Percentiles rank a stretch among this genome's conserved stretches.
These are phyloP conservation scores for Salvator merianae DNA, from an alignment of 2,113 vertebrate genomes.

Conservation along the genomic window DNA sequence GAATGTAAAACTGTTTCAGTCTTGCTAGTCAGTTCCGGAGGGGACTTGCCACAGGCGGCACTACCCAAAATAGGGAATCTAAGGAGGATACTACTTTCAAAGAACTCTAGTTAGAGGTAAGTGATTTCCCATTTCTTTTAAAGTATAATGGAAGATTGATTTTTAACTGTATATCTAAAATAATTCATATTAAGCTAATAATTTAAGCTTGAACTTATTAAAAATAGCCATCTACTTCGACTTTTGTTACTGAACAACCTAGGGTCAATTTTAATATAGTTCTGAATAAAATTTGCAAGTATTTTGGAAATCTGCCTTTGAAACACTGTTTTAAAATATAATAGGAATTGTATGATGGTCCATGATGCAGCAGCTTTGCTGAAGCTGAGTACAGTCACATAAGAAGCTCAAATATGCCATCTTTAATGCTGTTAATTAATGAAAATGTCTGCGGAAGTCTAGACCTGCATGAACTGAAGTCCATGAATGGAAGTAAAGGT, in stretches of 20 bases:
- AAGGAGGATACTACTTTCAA: slow-evolving; percentile 82
- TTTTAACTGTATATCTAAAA: slow-evolving; percentile 3
- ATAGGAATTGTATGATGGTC: background rate
- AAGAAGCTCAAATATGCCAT: too few species aligned
- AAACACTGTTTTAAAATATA: background rate
- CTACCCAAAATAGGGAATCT: slow-evolving; percentile 82
- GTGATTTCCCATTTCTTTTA: slow-evolving; percentile 69
- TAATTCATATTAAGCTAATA: background rate
- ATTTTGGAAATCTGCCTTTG: background rate
- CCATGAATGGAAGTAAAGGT: too few species aligned
- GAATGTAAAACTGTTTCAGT: slow-evolving; percentile 71
- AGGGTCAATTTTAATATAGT: background rate
- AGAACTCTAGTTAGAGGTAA: slow-evolving; percentile 82
- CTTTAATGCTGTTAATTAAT: too few species aligned
- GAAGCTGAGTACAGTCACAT: background rate
- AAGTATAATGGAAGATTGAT: slow-evolving; percentile 8
- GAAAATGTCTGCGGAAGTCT: too few species aligned
- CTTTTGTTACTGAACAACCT: background rate
- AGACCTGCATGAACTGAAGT: too few species aligned
- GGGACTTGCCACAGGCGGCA: slow-evolving; percentile 76
- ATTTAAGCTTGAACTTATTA: background rate
- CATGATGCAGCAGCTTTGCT: background rate
- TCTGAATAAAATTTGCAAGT: background rate
- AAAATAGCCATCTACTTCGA: background rate
- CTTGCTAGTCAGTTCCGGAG: slow-evolving; percentile 76